Evolutionary conservation across 2,113 vertebrate genomes (phyloP), one percentile per base, ranked within the genome.

Genomic region (Lamprologus sp.): DNA sequence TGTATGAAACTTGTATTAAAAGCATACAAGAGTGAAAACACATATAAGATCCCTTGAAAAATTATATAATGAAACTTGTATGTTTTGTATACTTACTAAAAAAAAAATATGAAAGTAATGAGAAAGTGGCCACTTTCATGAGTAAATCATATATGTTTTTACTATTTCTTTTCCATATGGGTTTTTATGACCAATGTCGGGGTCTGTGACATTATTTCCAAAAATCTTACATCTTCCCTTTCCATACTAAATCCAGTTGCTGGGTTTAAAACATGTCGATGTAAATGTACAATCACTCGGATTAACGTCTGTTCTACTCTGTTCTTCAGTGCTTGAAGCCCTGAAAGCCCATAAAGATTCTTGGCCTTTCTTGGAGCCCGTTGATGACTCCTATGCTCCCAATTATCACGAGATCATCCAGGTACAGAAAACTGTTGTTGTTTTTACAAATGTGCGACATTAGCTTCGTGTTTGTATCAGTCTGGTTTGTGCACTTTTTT

Each of bases 341-440:
- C 95, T 99, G 49, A 99, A 99, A 94, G 97, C 97, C 75, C 98
- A 99, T 92, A 99, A 99, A 96, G 99, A 99, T 73, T 97, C 98
- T 14, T 99, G 99, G 99, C 99, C 99, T 26, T 99, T 99, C 93
- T 86, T 99, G 94, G 99, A 99, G 89, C 98, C 99, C 0, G 99
- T 99, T 56, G 99, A 99, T 92, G 99, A 99, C 84, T 99, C 98
- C 0, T 99, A 98, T 12, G 98, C 98, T 17, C 98, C 98, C 21
- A 99, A 98, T 94, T 99, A 99, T 92, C 97, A 99, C 28, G 98
- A 99, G 73, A 97, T 99, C 90, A 99, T 99, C 92, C 97, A 99
- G 97, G 99, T 99, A 96, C 58, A 93, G 40, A 60, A 37, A 23
- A 26, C 5, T 21, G 17, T 14, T 47, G 13, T 53, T 60, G 58